phyloP scores from a whole-genome alignment of 1,140 invertebrate species.

The Goniozus legneri region DNA sequence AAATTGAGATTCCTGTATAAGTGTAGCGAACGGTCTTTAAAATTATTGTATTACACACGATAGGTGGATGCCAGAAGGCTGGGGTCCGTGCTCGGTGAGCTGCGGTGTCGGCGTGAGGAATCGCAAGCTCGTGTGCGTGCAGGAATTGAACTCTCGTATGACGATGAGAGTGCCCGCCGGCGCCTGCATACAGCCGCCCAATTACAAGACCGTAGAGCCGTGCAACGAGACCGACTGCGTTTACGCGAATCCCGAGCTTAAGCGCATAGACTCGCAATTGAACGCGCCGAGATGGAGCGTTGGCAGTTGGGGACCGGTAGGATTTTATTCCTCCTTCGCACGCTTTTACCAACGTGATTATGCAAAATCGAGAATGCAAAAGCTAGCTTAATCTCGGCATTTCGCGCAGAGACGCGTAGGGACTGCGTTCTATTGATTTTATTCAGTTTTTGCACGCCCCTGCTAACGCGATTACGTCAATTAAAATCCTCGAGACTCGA shows the following conservation, averaged over 20 bases:
- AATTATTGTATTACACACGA: conserved; percentile 3
- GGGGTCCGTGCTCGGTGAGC: conserved; percentile 62
- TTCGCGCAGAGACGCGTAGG: no score
- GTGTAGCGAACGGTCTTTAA: neutral
- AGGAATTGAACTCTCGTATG: conserved; percentile 49
- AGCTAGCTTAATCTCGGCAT: no score
- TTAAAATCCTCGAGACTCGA: no score
- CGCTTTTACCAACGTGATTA: no score
- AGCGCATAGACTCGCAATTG: conserved; percentile 33
- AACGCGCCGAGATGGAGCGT: conserved; percentile 39
- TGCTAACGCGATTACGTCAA: no score
- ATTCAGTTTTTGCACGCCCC: no score
- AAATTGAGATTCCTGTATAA: no score
- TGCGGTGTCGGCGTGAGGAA: conserved; percentile 66
- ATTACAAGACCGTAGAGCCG: conserved; percentile 35
- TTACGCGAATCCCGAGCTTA: conserved; percentile 29
- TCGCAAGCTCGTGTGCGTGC: conserved; percentile 54
- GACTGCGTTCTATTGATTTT: no score
- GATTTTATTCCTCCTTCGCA: no score
- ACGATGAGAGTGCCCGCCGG: conserved; percentile 51
- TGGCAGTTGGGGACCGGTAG: conserved; percentile 38
- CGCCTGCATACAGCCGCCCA: conserved; percentile 45
- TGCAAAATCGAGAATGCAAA: no score
- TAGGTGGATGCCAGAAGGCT: conserved; percentile 41
- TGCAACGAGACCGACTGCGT: conserved; percentile 36